Base-by-base conservation (phyloP, 2,797 vertebrate species). In the Psittacula echo region DNA sequence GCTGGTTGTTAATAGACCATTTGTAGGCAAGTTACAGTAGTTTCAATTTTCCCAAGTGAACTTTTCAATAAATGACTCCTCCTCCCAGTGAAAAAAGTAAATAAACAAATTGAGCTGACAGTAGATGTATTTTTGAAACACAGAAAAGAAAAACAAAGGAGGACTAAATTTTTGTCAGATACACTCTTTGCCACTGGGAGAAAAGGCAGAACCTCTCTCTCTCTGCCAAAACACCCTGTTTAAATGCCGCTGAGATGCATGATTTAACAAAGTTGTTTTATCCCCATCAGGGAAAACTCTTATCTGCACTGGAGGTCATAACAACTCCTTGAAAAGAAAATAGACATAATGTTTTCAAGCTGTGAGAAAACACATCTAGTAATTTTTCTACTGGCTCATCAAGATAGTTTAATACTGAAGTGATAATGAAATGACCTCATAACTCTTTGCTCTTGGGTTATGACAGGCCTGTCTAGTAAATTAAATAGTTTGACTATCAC, bases 261-360 rank as follows among this genome's bases (percentile, higher is more conserved):
- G 27, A 87, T 82, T 90, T 65, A 88, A 75, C 48, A 32, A 89
- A 48, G 47, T 83, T 82, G 34, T 30, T 92, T 84, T 87, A 67
- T 91, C 37, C 68, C 41, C 66, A 85, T 60, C 26, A 66, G 66
- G 54, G 62, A 89, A 81, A 94, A 70, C 42, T 50, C 56, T 89
- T 79, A 75, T 90, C 72, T 93, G 29, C 86, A 81, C 32, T 65
- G 58, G 53, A 82, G 62, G 56, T 91, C 68, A 53, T 73, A 94
- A 75, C 73, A 91, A 62, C 47, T 95, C 71, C 82, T 92, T 91
- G 65, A 87, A 90, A 91, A 92, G 24, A 88, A 95, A 94, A 89
- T 6, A 81, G n/a, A 45, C n/a, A 66, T 0, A 7, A 22, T 87
- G 41, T 82, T 79, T 89, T 86, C 68, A 90, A 89, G 80, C 58